Percentiles rank a stretch among this genome's conserved stretches.
Conservation (phyloP, 2,113 vertebrate species). For the Hepsetus odoe region DNA sequence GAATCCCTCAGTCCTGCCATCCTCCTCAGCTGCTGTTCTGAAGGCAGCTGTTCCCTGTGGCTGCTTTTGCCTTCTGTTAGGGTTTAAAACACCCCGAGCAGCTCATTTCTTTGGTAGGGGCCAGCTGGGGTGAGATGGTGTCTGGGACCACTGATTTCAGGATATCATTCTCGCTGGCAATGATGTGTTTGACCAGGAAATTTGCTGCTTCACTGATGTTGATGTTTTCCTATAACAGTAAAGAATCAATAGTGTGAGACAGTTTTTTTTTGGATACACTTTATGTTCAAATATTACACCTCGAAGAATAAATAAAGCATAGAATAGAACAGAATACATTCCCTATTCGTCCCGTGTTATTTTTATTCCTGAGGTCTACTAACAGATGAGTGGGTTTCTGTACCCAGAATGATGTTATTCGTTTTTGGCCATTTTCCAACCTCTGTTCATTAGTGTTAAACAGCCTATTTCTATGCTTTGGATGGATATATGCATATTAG, state of each 20-base stretch:
- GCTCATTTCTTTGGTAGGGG: slow-evolving; percentile 73
- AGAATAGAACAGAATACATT: too few relatives aligned
- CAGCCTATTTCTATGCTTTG: too few relatives aligned
- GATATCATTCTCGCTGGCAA: slow-evolving; percentile 88
- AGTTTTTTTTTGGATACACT: not conserved
- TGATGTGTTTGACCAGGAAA: slow-evolving; percentile 95
- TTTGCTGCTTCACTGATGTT: slow-evolving; percentile 93
- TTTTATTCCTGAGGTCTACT: too few relatives aligned
- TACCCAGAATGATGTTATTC: too few relatives aligned
- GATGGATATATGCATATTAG: too few relatives aligned
- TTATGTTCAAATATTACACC: too few relatives aligned
- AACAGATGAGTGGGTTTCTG: too few relatives aligned
- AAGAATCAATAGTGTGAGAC: not conserved
- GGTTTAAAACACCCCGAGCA: slow-evolving; percentile 88
- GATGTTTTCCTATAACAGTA: slow-evolving; percentile 85
- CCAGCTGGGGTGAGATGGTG: slow-evolving; percentile 85
- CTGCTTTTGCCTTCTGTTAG: not conserved
- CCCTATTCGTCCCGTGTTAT: too few relatives aligned
- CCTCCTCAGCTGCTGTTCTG: not conserved
- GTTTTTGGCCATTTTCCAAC: too few relatives aligned
- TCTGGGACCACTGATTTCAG: slow-evolving; percentile 82
- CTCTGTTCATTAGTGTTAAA: too few relatives aligned
- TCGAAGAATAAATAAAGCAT: too few relatives aligned
- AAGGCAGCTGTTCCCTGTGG: not conserved
- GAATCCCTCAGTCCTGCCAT: not conserved